Conservation (phyloP, 2,113 vertebrate genomes). For the Alces alces region DNA sequence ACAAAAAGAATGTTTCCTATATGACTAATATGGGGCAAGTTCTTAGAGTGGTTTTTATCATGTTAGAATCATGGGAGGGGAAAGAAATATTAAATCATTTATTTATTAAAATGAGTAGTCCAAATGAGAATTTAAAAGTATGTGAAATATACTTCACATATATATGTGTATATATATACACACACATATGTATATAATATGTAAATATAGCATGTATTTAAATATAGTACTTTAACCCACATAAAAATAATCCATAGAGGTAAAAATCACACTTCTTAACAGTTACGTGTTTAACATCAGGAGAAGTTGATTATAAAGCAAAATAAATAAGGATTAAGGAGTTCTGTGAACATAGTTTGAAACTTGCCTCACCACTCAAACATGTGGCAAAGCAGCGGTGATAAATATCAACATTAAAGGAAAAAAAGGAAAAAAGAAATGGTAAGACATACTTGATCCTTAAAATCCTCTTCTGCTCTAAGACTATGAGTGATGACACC, state of each 20-base stretch:
- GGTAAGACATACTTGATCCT: not conserved
- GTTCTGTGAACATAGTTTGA: not conserved
- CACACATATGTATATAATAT: not conserved
- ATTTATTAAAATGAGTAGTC: not conserved
- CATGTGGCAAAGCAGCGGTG: not conserved
- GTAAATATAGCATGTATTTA: not conserved
- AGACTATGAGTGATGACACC: not conserved
- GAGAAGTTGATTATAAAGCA: not conserved
- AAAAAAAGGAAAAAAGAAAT: not conserved
- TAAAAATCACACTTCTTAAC: not conserved
- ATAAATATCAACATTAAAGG: not conserved
- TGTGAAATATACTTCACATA: not conserved
- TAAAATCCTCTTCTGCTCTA: not conserved
- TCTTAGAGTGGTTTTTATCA: not conserved
- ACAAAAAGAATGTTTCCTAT: not conserved
- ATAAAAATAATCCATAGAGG: not conserved
- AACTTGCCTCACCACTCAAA: not conserved
- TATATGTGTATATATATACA: too few species aligned
- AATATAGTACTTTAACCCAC: not conserved
- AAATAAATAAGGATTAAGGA: not conserved
- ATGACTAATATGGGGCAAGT: not conserved
- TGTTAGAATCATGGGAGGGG: not conserved
- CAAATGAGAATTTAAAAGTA: not conserved
- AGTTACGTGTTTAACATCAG: not conserved
- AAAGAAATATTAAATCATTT: not conserved